Percentiles rank a stretch among this genome's conserved stretches.
Conservation (phyloP, 2,888 invertebrate species). For the Euplexia lucipara region DNA sequence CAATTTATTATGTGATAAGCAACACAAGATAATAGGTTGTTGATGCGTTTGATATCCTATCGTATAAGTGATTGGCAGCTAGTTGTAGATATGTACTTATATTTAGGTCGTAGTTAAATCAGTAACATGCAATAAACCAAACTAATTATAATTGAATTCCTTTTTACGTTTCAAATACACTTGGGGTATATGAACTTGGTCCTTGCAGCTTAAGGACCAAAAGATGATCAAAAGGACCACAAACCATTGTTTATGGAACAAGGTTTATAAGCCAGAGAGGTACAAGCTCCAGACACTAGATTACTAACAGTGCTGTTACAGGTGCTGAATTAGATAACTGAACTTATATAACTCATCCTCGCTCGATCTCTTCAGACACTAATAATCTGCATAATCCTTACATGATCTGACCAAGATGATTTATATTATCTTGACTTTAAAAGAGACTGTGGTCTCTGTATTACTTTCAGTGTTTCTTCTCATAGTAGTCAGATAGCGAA, state of each 20-base stretch:
- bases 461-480: too few relatives aligned
- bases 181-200: not conserved
- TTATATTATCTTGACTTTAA: too few relatives aligned
- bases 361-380: too few relatives aligned
- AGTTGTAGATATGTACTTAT: not conserved
- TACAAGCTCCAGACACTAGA: not conserved
- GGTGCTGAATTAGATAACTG: not conserved
- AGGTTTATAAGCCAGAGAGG: not conserved
- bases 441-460: too few relatives aligned
- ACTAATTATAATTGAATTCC: too few relatives aligned
- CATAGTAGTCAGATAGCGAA: too few relatives aligned
- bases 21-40: not conserved
- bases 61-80: not conserved
- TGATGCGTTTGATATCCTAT: not conserved
- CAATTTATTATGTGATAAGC: not conserved
- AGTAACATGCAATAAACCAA: too few relatives aligned
- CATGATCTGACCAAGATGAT: too few relatives aligned
- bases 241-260: not conserved
- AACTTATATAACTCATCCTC: not conserved
- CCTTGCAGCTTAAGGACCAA: not conserved
- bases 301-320: not conserved
- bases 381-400: too few relatives aligned
- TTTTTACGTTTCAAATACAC: too few relatives aligned
- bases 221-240: not conserved
- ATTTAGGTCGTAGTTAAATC: not conserved